Percentiles rank a stretch among this genome's conserved stretches.
Evolutionary conservation across 1,140 invertebrate genomes (phyloP).

Genomic region (Sycophaga agraensis): DNA sequence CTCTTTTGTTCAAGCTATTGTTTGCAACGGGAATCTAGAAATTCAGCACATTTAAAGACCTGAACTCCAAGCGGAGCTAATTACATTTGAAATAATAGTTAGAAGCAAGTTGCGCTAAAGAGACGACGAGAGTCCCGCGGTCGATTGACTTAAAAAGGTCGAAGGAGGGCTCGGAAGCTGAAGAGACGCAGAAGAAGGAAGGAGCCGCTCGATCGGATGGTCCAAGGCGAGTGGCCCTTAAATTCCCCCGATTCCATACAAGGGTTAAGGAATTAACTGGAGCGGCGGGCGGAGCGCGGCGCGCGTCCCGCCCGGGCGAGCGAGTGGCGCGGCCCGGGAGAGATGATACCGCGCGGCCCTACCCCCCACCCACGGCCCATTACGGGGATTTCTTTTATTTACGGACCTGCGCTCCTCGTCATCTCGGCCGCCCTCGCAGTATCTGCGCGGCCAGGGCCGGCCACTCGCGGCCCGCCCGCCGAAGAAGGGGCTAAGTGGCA

Average conservation of each 20-base stretch:
- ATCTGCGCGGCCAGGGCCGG: neutral
- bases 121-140: too few species aligned
- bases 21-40: too few species aligned
- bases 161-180: too few species aligned
- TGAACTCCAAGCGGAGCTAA: too few species aligned
- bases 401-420: slow-evolving; percentile 30
- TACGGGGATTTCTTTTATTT: slow-evolving; percentile 57
- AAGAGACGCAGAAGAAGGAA: neutral
- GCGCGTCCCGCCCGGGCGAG: slow-evolving; percentile 32
- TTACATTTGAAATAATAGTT: too few species aligned
- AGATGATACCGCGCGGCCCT: slow-evolving; percentile 6
- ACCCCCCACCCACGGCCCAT: neutral
- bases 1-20: too few species aligned
- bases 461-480: slow-evolving; percentile 7
- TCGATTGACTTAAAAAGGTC: too few species aligned
- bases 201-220: neutral
- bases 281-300: slow-evolving; percentile 29
- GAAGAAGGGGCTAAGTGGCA: slow-evolving; percentile 42
- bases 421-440: neutral
- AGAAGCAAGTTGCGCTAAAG: too few species aligned
- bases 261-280: slow-evolving; percentile 58
- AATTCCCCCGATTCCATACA: slow-evolving; percentile 37
- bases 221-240: neutral
- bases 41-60: too few species aligned
- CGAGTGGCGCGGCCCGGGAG: slow-evolving; percentile 35